Base-by-base conservation (phyloP, 2,888 invertebrate species). In the Diplolepis rosae region DNA sequence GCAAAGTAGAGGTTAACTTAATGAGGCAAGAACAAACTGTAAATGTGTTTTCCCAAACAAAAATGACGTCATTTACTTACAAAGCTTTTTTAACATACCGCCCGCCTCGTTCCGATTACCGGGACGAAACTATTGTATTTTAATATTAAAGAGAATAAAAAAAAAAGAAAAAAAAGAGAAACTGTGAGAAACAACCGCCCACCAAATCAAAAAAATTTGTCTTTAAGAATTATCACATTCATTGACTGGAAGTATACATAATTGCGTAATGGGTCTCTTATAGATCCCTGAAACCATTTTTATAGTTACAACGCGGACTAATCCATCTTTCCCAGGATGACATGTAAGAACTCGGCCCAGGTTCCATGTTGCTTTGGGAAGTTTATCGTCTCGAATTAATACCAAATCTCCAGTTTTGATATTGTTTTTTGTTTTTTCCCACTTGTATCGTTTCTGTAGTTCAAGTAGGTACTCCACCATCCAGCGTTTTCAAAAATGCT, bases 201-300 rank as follows among this genome's bases (percentile, higher is more conserved):
- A n/a, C n/a, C n/a, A n/a, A n/a, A n/a, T n/a, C n/a, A n/a, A n/a
- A n/a, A n/a, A n/a, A n/a, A n/a, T n/a, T n/a, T n/a, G n/a, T n/a
- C n/a, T n/a, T n/a, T n/a, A n/a, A n/a, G n/a, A n/a, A n/a, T n/a
- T n/a, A n/a, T n/a, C n/a, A n/a, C 9, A 9, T n/a, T 35, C n/a
- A 4, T 13, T 39, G 3, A 39, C 6, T 13, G 39, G n/a, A 39
- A 39, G n/a, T 13, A 39, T 39, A 13, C 39, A 39, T 39, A 45
- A 18, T 56, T 68, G 32, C 9, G 51, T 13, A 7, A 71, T 71
- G 1, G 71, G 68, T 2, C 68, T 50, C 4, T 32, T n/a, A 7
- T 48, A 65, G 1, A 15, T 13, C 1, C 35, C 15, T 9, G 66
- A 11, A 0, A 66, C 32, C 4, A 78, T 80, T 30, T 68, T 72